A percentile compares a stretch with the other conserved stretches of the same genome.
Evolutionary conservation across 1,140 invertebrate genomes (phyloP).

Genomic region (Eufriesea mexicana): DNA sequence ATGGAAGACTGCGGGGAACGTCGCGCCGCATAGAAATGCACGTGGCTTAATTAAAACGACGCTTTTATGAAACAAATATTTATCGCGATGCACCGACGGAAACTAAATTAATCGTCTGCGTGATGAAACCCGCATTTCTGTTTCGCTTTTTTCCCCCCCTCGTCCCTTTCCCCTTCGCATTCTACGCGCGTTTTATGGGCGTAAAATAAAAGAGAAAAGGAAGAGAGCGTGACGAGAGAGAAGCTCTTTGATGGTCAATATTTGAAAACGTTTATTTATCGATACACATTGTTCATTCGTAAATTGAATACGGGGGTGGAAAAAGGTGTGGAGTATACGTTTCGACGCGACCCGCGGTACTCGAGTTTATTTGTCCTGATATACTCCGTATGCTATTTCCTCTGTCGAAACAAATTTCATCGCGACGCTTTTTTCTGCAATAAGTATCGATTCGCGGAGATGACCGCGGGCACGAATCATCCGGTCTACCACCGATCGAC

Average conservation of each 20-base stretch:
- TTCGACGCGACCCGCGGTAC: neutral
- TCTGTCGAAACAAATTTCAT: neutral
- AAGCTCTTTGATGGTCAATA: neutral
- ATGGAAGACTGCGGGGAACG: conserved; percentile 2
- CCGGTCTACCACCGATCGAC: neutral
- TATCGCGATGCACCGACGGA: conserved; percentile 12
- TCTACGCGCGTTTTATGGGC: neutral
- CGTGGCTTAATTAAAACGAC: conserved; percentile 44
- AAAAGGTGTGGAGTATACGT: neutral
- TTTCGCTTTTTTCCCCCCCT: neutral
- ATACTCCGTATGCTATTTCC: neutral
- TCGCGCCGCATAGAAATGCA: neutral
- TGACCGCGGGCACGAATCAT: too few relatives aligned
- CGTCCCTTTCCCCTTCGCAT: too few relatives aligned
- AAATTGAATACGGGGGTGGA: neutral
- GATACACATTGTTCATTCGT: neutral
- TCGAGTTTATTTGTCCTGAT: neutral
- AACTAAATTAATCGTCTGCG: conserved; percentile 21
- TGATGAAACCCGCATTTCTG: conserved; percentile 2
- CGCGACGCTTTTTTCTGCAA: neutral
- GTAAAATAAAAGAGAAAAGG: too few relatives aligned
- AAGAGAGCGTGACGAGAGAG: neutral
- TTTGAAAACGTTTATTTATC: conserved; percentile 8
- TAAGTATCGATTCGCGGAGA: neutral
- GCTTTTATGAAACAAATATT: conserved; percentile 33